These are phyloP conservation scores for Pseudochaenichthys georgianus DNA, from an alignment of 2,797 vertebrate genomes.

Conservation along the genomic window DNA sequence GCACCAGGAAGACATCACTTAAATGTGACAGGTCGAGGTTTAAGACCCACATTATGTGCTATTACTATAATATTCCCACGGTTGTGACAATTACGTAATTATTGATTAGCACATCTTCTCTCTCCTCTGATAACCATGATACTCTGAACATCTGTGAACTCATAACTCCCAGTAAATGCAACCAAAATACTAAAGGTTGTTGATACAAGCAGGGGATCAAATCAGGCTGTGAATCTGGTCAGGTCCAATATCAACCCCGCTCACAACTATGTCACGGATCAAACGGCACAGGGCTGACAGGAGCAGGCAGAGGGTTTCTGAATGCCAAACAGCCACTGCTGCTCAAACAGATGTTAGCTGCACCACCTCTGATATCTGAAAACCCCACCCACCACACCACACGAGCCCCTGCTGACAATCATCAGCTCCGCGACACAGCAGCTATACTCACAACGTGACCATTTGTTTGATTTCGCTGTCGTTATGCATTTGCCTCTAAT, in stretches of 20 bases:
- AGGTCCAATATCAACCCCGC: constrained; percentile 57
- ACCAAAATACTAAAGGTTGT: constrained; percentile 44
- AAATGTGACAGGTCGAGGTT: constrained; percentile 23
- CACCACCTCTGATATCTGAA: constrained; percentile 65
- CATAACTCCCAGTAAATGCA: constrained; percentile 26
- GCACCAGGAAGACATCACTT: constrained; percentile 6
- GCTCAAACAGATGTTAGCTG: constrained; percentile 78
- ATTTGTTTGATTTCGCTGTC: constrained; percentile 4
- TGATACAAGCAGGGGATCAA: constrained; percentile 47
- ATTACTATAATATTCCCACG: constrained; percentile 17
- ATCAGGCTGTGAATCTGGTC: constrained; percentile 55
- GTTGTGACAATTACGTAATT: constrained; percentile 41
- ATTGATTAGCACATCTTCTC: constrained; percentile 35
- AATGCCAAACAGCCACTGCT: constrained; percentile 75
- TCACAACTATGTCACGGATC: constrained; percentile 69
- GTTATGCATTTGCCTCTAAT: not conserved
- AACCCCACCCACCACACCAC: constrained; percentile 66
- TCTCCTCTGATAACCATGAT: constrained; percentile 42
- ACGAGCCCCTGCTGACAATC: constrained; percentile 56
- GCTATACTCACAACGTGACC: constrained; percentile 33
- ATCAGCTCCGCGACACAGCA: constrained; percentile 34
- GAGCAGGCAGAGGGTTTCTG: constrained; percentile 62
- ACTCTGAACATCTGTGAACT: constrained; percentile 32
- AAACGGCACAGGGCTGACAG: constrained; percentile 68
- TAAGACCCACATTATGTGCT: constrained; percentile 16